Evolutionary conservation across 2,888 invertebrate species (phyloP), one percentile per base, ranked within the genome.

Genomic region (Tholera decimalis): DNA sequence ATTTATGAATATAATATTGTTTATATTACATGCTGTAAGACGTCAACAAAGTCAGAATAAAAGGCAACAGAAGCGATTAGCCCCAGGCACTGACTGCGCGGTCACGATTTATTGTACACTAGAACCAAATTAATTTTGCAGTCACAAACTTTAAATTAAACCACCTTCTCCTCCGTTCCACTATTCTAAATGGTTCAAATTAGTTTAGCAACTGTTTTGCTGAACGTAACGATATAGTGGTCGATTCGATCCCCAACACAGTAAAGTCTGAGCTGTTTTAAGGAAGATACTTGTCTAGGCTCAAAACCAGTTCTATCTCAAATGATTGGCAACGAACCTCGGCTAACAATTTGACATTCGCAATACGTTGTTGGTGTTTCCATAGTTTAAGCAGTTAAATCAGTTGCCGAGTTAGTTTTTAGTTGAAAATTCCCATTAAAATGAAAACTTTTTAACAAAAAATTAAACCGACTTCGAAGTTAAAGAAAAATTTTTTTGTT

Each of bases 41-140:
- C 82, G 80, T 84, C 87, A 86, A 85, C 81, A 66, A 83, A 86
- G 81, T 83, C 80, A 84, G 86, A 88, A 91, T 87, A 89, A 89
- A 89, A 90, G 85, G 89, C 88, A 90, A 93, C 94, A 83, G 95
- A 85, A 94, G 94, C 94, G 93, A 90, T 92, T 92, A 85, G 91
- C 94, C 91, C 74, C 77, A 80, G 92, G 94, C 93, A 81, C 83
- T 83, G 83, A 87, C 87, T 88, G 89, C 90, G 86, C 88, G 89
- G 89, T 93, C 94, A 94, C 94, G 93, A 94, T 91, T 93, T 89
- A 91, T 90, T 86, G 85, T 87, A 85, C 85, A 84, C 83, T 80
- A 77, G 76, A 84, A 87, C 88, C 82, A 88, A 85, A 85, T 86
- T 88, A 83, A 85, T 83, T 82, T 80, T 86, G 75, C 86, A 85